These are phyloP conservation scores for Furcula furcula DNA, from an alignment of 2,888 invertebrate species.

Conservation along the genomic window DNA sequence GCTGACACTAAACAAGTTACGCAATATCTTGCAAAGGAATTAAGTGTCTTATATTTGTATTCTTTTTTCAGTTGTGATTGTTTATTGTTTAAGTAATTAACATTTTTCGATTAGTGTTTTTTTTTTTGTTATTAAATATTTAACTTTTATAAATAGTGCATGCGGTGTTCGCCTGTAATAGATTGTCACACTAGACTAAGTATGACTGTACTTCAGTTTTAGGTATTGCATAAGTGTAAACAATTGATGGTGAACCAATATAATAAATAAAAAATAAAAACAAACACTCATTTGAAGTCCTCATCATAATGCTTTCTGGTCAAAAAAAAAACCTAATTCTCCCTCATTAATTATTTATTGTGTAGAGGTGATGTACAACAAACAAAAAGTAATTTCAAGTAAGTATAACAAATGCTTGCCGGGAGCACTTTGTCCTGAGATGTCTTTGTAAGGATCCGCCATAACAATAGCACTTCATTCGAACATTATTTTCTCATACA, in stretches of 20 bases:
- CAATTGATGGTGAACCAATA: too few species aligned
- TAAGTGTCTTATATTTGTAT: background rate
- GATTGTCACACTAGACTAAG: too few species aligned
- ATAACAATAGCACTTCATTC: constrained; percentile 58
- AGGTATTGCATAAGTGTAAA: background rate
- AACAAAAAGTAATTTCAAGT: constrained; percentile 46
- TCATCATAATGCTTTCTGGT: background rate
- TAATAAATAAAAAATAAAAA: background rate
- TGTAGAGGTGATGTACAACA: constrained; percentile 5
- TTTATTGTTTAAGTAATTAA: too few species aligned
- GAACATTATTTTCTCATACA: constrained; percentile 59
- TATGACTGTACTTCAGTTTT: too few species aligned
- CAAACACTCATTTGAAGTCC: background rate
- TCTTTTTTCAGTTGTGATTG: background rate
- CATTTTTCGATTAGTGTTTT: too few species aligned
- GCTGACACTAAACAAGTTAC: too few species aligned
- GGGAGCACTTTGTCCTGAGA: constrained; percentile 42
- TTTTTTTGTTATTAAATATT: too few species aligned
- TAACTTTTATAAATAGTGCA: too few species aligned
- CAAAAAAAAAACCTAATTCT: background rate
- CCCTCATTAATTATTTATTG: constrained; percentile 16
- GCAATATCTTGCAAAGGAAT: too few species aligned
- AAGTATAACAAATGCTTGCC: constrained; percentile 38
- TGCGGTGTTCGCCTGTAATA: too few species aligned
- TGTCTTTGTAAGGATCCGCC: constrained; percentile 43